Base-by-base conservation (phyloP, 2,888 invertebrate species). In the Nematopogon swammerdamellus region DNA sequence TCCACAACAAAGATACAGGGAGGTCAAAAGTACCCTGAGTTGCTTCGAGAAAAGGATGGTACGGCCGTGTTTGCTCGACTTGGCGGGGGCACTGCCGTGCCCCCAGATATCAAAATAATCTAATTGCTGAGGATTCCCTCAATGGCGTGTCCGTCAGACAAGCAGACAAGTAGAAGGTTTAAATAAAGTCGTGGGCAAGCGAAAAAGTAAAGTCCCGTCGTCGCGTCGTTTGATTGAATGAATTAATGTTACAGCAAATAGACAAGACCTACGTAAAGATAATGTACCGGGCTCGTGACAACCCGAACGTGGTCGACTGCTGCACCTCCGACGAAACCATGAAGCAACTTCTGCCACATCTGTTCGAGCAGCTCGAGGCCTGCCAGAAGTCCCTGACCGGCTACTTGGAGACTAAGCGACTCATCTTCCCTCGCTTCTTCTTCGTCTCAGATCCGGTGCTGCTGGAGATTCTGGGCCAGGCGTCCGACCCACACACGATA, bases 321-420 rank as follows among this genome's bases (percentile, higher is more conserved):
- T 94, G 94, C 63, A 89, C 91, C 0, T 86, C 86, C 0, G 94
- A 95, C 63, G 94, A 94, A 60, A 88, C 88, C 0, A 81, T 95
- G 75, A 84, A 85, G 4, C 89, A 89, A 59, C 77, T 91, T 20
- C 68, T 95, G 51, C 92, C 91, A 0, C 88, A 90, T 76, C 70
- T 95, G 17, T 73, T 88, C 52, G 92, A 94, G 57, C 93, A 95
- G 70, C 71, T 95, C 50, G 95, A 95, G 68, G 85, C 92, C 0
- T 95, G 94, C 63, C 94, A 95, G 68, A 95, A 94, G 65, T 94
- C 94, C 8, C 83, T 95, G 45, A 91, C 92, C 49, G 93, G 89
- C 1, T 91, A 91, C 63, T 70, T 91, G 60, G 94, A 94, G 74
- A 87, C 88, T 18, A 94, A 95, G 65, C 80, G 94, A 51, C 79